These are phyloP conservation scores for Oxygymnocypris stewartii DNA, from an alignment of 2,113 vertebrate genomes.

Conservation along the genomic window DNA sequence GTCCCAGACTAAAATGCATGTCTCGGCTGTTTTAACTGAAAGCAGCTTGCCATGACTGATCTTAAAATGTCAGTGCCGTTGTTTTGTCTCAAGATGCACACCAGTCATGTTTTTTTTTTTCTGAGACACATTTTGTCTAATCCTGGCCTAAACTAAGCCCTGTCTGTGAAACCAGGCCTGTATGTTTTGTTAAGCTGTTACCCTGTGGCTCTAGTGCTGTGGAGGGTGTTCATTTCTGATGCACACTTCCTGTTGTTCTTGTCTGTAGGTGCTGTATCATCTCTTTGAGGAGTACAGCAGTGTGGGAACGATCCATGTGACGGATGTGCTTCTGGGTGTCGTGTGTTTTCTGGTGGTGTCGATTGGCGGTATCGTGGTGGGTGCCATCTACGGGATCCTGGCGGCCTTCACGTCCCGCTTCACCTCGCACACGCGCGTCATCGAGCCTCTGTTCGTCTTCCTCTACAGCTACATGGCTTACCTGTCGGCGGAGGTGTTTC, in stretches of 20 bases:
- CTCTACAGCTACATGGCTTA: constrained; percentile 99
- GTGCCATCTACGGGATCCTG: constrained; percentile 89
- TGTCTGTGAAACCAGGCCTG: too few species aligned
- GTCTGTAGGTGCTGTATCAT: constrained; percentile 90
- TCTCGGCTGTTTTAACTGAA: too few species aligned
- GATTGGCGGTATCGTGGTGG: constrained; percentile 88
- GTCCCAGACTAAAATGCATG: too few species aligned
- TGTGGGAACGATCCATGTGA: constrained; percentile 74
- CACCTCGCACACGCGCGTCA: constrained; percentile 92
- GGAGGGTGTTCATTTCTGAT: not conserved
- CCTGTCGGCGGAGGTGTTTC: constrained; percentile 93
- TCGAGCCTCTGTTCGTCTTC: constrained; percentile 98
- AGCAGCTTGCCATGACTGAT: too few species aligned
- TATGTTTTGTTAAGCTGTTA: too few species aligned
- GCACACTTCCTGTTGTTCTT: not conserved
- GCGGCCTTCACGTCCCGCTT: constrained; percentile 96
- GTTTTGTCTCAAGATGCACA: too few species aligned
- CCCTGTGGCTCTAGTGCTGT: not conserved
- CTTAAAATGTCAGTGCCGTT: too few species aligned
- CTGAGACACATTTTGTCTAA: too few species aligned
- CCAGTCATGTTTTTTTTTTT: too few species aligned
- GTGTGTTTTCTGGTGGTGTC: constrained; percentile 94
- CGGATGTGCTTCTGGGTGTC: constrained; percentile 85
- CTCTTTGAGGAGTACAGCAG: constrained; percentile 90
- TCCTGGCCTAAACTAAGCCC: too few species aligned